Evolutionary conservation across 2,888 invertebrate species (phyloP).

Genomic region (Andrena trimmerana): DNA sequence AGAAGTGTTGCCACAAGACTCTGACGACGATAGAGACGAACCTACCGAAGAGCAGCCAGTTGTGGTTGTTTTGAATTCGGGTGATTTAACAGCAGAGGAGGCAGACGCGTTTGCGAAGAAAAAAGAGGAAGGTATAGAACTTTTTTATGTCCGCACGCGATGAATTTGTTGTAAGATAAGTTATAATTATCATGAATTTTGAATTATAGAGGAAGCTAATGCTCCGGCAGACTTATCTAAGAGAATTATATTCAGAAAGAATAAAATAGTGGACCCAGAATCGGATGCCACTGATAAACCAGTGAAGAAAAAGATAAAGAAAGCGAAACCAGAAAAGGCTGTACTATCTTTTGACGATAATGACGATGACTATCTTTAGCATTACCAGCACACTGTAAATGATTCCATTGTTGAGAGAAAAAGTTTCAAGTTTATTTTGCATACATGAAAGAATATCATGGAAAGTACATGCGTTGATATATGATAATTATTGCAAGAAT

Average conservation of each 20-base stretch:
- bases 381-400: background rate
- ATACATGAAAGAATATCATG: background rate
- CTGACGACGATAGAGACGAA: slow-evolving; percentile 81
- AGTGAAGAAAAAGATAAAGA: slow-evolving; percentile 75
- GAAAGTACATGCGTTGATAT: background rate
- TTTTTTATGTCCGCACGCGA: background rate
- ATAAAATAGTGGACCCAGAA: slow-evolving; percentile 78
- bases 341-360: slow-evolving; percentile 80
- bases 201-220: slow-evolving; percentile 86
- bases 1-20: slow-evolving; percentile 72
- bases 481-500: slow-evolving; percentile 3
- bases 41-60: slow-evolving; percentile 87
- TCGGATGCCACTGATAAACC: slow-evolving; percentile 55
- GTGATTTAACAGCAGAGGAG: slow-evolving; percentile 87
- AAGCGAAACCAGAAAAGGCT: slow-evolving; percentile 71
- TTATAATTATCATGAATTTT: background rate
- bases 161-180: background rate
- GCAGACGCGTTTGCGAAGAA: slow-evolving; percentile 82
- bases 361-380: slow-evolving; percentile 75
- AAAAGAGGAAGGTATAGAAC: slow-evolving; percentile 78
- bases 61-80: slow-evolving; percentile 87
- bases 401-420: background rate
- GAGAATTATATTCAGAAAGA: slow-evolving; percentile 86
- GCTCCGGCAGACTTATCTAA: slow-evolving; percentile 88
- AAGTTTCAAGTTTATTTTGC: background rate